Conservation (phyloP, 1,140 invertebrate genomes). For the Piezodorus guildinii region DNA sequence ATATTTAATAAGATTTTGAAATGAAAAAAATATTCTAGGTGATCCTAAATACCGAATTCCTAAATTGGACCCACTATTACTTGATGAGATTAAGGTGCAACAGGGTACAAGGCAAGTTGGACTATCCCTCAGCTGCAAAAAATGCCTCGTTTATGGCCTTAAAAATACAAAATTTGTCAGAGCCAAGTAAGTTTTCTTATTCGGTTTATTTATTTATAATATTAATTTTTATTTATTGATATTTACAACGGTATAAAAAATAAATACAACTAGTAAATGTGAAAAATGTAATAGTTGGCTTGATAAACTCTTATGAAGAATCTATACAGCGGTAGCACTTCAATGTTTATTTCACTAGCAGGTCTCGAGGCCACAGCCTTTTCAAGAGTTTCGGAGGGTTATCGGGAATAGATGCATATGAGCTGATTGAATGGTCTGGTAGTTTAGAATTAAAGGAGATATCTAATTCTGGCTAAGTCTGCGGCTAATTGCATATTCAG, state of each 20-base stretch:
- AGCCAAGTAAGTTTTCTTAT: constrained; percentile 25
- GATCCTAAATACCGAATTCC: constrained; percentile 31
- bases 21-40: constrained; percentile 22
- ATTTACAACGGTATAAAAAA: background rate
- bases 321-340: too few relatives aligned
- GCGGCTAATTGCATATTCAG: too few relatives aligned
- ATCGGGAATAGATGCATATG: too few relatives aligned
- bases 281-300: too few relatives aligned
- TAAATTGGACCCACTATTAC: constrained; percentile 29
- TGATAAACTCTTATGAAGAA: too few relatives aligned
- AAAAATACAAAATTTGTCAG: constrained; percentile 25
- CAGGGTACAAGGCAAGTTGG: constrained; percentile 30
- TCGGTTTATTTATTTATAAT: background rate
- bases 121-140: constrained; percentile 26
- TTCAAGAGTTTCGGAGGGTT: too few relatives aligned
- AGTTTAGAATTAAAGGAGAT: too few relatives aligned
- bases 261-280: background rate
- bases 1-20: background rate
- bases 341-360: too few relatives aligned
- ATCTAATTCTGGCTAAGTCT: too few relatives aligned
- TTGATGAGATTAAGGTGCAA: constrained; percentile 27
- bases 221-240: background rate
- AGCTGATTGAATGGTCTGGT: too few relatives aligned
- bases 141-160: constrained; percentile 29
- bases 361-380: too few relatives aligned